Percentiles rank a stretch among this genome's conserved stretches.
Evolutionary conservation across 2,797 vertebrate genomes (phyloP).

Genomic region (Neosalanx taihuensis): DNA sequence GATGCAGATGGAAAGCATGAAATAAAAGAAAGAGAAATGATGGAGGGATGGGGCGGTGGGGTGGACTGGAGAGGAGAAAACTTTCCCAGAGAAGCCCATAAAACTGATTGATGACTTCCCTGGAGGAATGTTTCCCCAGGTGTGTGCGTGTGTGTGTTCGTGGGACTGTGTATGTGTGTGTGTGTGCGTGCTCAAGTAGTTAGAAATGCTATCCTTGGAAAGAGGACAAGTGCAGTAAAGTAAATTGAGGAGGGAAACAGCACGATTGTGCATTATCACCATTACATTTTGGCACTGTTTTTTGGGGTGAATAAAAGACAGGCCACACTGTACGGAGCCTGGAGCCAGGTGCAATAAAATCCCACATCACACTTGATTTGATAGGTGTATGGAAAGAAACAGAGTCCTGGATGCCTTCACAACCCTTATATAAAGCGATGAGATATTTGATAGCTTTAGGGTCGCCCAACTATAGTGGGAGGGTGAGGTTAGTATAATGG

Average conservation of each 20-base stretch:
- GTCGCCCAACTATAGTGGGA: neutral
- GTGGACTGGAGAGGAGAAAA: conserved; percentile 72
- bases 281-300: conserved; percentile 47
- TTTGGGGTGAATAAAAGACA: conserved; percentile 26
- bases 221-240: conserved; percentile 72
- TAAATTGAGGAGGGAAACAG: conserved; percentile 60
- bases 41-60: conserved; percentile 34
- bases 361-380: conserved; percentile 26
- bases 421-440: neutral
- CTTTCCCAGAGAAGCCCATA: conserved; percentile 77
- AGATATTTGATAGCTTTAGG: neutral
- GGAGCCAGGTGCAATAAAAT: conserved; percentile 20
- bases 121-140: conserved; percentile 79
- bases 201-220: conserved; percentile 72
- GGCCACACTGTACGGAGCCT: conserved; percentile 25
- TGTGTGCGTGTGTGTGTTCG: conserved; percentile 56
- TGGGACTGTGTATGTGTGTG: conserved; percentile 38
- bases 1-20: conserved; percentile 70
- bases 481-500: neutral
- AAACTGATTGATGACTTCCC: conserved; percentile 84
- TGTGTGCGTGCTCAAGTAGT: conserved; percentile 34
- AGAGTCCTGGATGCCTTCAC: neutral
- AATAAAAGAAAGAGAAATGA: conserved; percentile 35
- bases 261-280: conserved; percentile 62
- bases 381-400: conserved; percentile 11